Percentiles rank a stretch among this genome's conserved stretches.
Evolutionary conservation across 2,888 invertebrate genomes (phyloP).

Genomic region (Cheilosia urbana): DNA sequence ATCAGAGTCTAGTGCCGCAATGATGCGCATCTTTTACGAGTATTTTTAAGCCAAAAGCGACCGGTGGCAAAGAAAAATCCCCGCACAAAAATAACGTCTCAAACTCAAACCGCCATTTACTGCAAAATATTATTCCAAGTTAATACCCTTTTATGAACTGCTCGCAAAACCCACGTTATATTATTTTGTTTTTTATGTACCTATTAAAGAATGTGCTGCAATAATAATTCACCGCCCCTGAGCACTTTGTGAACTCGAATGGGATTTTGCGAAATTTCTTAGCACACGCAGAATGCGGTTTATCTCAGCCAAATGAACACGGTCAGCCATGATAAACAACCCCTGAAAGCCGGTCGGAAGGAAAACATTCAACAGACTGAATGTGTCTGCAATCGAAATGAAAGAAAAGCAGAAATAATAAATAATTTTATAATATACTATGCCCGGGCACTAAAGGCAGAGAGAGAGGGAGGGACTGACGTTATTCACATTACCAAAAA

Average conservation of each 20-base stretch:
- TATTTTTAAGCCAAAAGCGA: too few species aligned
- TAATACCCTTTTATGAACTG: slow-evolving; percentile 1
- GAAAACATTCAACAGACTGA: slow-evolving; percentile 64
- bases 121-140: background rate
- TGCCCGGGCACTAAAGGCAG: slow-evolving; percentile 27
- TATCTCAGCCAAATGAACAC: slow-evolving; percentile 48
- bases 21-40: too few species aligned
- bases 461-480: background rate
- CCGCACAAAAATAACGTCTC: too few species aligned
- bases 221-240: slow-evolving; percentile 47
- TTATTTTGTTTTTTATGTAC: slow-evolving; percentile 31
- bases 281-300: slow-evolving; percentile 24
- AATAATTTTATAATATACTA: slow-evolving; percentile 59
- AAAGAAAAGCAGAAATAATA: slow-evolving; percentile 60
- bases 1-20: too few species aligned
- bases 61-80: too few species aligned
- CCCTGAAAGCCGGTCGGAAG: slow-evolving; percentile 28
- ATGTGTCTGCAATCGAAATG: slow-evolving; percentile 51
- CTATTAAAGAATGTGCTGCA: slow-evolving; percentile 21
- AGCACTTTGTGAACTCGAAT: slow-evolving; percentile 26
- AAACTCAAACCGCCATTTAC: too few species aligned
- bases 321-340: slow-evolving; percentile 37
- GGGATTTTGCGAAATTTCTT: slow-evolving; percentile 43
- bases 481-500: slow-evolving; percentile 21
- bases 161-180: background rate